phyloP scores from a whole-genome alignment of 2,888 invertebrate genomes.

The Neocrepidodera transversa region DNA sequence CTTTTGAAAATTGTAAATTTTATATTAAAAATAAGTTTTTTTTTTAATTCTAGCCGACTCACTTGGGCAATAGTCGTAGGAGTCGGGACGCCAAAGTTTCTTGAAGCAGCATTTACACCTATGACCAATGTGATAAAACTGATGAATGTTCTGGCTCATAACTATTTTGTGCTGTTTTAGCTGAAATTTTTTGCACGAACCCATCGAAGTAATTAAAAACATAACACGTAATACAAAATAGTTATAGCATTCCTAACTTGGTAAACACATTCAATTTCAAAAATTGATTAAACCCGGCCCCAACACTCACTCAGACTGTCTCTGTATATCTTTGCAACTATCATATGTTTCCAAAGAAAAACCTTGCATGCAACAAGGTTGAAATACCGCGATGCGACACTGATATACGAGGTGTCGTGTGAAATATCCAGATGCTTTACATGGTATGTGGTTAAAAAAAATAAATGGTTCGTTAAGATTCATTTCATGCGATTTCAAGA shows the following conservation, averaged over 20 bases:
- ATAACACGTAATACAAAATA: background rate
- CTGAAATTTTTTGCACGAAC: background rate
- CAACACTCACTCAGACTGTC: constrained; percentile 1
- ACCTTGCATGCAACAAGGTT: constrained; percentile 16
- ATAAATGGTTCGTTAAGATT: constrained; percentile 15
- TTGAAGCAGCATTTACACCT: no score
- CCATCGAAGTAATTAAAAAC: background rate
- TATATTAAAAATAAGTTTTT: no score
- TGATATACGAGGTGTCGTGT: constrained; percentile 22
- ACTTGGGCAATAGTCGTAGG: no score
- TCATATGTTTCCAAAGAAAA: constrained; percentile 12
- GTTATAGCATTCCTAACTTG: background rate
- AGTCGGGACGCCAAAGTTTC: no score
- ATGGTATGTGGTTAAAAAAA: constrained; percentile 13
- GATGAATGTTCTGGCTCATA: no score
- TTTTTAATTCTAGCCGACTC: no score
- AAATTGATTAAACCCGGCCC: background rate
- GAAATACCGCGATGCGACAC: constrained; percentile 13
- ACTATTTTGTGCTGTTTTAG: no score
- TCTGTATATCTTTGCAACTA: constrained; percentile 1
- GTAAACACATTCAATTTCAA: background rate
- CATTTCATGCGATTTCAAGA: constrained; percentile 10
- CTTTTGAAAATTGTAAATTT: no score
- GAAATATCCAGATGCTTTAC: constrained; percentile 12
- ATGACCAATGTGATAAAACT: no score